Conservation (phyloP, 64 coral and sea anemone genomes). For the Montipora sp. region DNA sequence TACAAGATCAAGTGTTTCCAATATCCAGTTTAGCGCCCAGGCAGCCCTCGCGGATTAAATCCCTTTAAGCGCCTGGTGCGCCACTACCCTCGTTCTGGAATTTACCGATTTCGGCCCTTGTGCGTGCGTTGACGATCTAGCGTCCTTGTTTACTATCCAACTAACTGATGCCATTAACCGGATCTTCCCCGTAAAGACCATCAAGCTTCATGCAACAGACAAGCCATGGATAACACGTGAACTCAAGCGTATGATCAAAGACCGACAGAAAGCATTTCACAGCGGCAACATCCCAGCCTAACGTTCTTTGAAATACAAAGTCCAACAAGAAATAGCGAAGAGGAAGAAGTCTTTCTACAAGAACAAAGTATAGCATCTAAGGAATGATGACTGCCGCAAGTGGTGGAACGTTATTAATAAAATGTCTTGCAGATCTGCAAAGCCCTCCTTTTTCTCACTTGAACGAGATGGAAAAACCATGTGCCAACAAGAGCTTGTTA, state of each 20-base stretch:
- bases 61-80: constrained; percentile 18
- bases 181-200: no score
- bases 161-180: no score
- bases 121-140: background rate
- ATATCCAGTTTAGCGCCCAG: background rate
- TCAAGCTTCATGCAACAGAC: no score
- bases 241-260: constrained; percentile 44
- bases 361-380: no score
- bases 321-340: no score
- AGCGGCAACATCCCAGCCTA: no score
- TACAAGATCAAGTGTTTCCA: no score
- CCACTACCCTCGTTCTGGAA: no score
- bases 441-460: background rate
- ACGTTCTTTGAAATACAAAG: no score
- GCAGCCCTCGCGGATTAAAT: constrained; percentile 7
- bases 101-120: constrained; percentile 22
- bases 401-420: constrained; percentile 55
- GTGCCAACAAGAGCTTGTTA: background rate
- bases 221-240: constrained; percentile 29
- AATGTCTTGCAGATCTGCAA: constrained; percentile 31
- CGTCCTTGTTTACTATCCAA: no score
- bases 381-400: background rate
- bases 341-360: no score
- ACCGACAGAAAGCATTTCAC: constrained; percentile 28
- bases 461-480: constrained; percentile 23